Evolutionary conservation across 2,113 vertebrate species (phyloP), one percentile per base, ranked within the genome.

Genomic region (Rutilus rutilus): DNA sequence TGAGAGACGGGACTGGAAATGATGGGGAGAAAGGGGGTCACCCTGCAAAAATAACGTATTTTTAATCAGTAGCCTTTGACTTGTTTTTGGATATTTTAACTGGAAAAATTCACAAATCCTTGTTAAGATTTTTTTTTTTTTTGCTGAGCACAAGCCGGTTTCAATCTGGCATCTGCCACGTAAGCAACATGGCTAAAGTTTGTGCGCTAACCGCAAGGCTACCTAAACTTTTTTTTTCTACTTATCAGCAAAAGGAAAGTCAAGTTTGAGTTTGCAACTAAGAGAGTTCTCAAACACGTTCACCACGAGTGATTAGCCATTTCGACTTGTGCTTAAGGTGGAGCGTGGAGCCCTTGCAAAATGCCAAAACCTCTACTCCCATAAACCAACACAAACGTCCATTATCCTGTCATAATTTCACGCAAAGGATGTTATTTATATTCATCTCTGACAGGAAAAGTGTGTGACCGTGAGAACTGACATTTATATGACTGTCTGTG

Each of bases 401-500:
- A 59, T 19, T 82, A 74, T 57, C 42, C 57, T 88, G 23, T 88
- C 60, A 76, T 36, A 77, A 57, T 78, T 80, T 45, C 75, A 84
- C 27, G 78, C 77, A 39, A 64, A 82, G 65, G 79, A 79, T 82
- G 65, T 74, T 78, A 64, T 82, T 74, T 83, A 54, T 87, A 83
- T 84, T 78, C 27, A 82, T 42, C 76, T 85, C 60, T 82, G 78
- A 85, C 86, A 87, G 75, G 59, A 75, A 87, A 80, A 75, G 79
- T 57, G 69, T 23, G 73, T 23, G 79, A 69, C 78, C 76, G n/a
- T 45, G 82, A 81, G 87, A n/a, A 73, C 71, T 84, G 87, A 84
- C 86, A 84, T 89, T 87, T 84, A 82, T 88, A 85, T 80, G 81
- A 84, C 84, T 76, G 86, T 88, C 86, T 85, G 57, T 42, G 54